Base-by-base conservation (phyloP, 2,113 vertebrate genomes). In the Danionella cerebrum region DNA sequence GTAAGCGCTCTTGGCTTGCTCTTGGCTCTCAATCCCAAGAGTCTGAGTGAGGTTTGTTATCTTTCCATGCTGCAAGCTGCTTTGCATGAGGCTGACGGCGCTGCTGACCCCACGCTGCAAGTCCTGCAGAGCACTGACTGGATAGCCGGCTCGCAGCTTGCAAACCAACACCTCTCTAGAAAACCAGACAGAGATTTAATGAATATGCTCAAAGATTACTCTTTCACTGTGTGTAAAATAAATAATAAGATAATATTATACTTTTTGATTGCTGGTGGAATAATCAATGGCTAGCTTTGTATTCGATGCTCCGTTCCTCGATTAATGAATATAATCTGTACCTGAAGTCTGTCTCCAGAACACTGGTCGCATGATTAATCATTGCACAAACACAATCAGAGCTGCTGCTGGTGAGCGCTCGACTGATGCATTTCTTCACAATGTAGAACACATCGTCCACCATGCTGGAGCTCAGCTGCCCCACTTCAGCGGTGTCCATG, bases 381-480 rank as follows among this genome's bases (percentile, higher is more conserved):
- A 99, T 98, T 21, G 96, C 96, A 21, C 96, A 99, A 60, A 98
- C 93, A 29, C 96, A 98, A 83, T 99, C 96, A 0, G 95, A 97
- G 85, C 85, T 98, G 81, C 93, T 94, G 83, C 96, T 99, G 65
- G 96, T 95, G 22, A 98, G 84, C 13, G 96, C 93, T 18, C 96
- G 83, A 14, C 96, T 93, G 54, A 99, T 96, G 83, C 95, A 98
- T 78, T 98, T 99, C 86, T 99, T 99, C 65, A 98, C 94, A 1
- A 99, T 99, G 69, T 98, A 99, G 83, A 99, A 99, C 66, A 95
- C 95, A 0, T 99, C 96, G 1, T 99, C 96, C 76, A 98, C 96
- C 96, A 99, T 93, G 85, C 96, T 99, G 83, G 96, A 98, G 33
- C 90, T 98, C 77, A 97, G 78, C 85, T 98, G 96, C 51, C 94